Evolutionary conservation across 2,113 vertebrate species (phyloP), one percentile per base, ranked within the genome.

Genomic region (Spea bombifrons): DNA sequence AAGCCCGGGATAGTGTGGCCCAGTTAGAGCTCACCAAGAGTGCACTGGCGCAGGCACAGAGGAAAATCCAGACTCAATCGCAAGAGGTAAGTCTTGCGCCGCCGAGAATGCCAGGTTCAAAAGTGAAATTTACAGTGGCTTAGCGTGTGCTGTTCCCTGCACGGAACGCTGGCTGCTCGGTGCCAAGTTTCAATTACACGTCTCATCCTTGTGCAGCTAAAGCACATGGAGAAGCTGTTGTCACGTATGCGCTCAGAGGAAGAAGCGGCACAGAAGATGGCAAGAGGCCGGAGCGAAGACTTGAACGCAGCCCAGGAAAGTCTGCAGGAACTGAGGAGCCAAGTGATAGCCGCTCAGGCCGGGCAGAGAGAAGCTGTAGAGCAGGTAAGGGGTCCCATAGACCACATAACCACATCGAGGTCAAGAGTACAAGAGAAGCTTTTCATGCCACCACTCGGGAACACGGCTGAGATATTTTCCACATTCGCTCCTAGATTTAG

Each of bases 311-410:
- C 77, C 6, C 80, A 85, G 45, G 81, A 87, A 3, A 16, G 50
- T 78, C 82, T 86, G 5, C 86, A 82, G 3, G 85, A 86, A 1
- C 81, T 91, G 8, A 71, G 71, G 13, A 85, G 3, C 12, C 85
- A 89, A 83, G 84, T 81, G 4, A 43, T 81, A 0, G 49, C 75
- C 6, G 82, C 76, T 13, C 87, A 89, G 69, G 84, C 86, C 1
- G 80, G 83, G 7, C 78, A 88, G 73, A 87, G 82, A 12, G 83
- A 87, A 71, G 75, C 87, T 15, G 85, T 89, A 52, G 85, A 88
- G 17, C 87, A 90, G 84, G 88, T 90, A 65, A 67, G n/a, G n/a
- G n/a, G n/a, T n/a, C n/a, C n/a, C n/a, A n/a, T n/a, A n/a, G n/a
- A n/a, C n/a, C n/a, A n/a, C n/a, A n/a, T n/a, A n/a, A n/a, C n/a